Percentiles rank a stretch among this genome's conserved stretches.
These are phyloP conservation scores for Misgurnus anguillicaudatus DNA, from an alignment of 2,113 vertebrate genomes.

Conservation along the genomic window DNA sequence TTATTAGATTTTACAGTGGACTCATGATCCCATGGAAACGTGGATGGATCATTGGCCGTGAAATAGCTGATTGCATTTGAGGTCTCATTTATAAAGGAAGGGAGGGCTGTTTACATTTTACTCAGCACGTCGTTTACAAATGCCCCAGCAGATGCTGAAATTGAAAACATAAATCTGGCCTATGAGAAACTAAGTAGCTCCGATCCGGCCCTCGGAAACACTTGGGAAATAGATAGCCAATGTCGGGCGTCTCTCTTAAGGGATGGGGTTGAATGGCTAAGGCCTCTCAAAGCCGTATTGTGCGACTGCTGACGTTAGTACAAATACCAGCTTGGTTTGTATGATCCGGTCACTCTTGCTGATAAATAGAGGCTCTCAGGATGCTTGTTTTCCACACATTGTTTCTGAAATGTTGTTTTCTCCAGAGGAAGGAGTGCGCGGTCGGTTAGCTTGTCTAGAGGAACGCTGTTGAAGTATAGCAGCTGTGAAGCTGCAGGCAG, in stretches of 20 bases:
- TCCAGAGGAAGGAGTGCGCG: neutral
- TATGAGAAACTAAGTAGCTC: constrained; percentile 46
- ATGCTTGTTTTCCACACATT: constrained; percentile 55
- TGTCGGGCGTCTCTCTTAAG: constrained; percentile 32
- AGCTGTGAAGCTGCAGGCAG: too few species aligned
- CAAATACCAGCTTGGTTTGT: constrained; percentile 51
- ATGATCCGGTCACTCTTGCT: constrained; percentile 31
- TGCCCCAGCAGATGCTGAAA: constrained; percentile 38
- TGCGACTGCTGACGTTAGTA: constrained; percentile 17
- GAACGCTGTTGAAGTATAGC: too few species aligned
- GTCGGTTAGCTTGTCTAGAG: neutral
- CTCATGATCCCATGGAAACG: constrained; percentile 49
- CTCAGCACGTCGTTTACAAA: constrained; percentile 57
- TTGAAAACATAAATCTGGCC: constrained; percentile 62
- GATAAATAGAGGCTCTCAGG: neutral
- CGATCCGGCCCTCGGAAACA: constrained; percentile 23
- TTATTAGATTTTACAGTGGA: constrained; percentile 59
- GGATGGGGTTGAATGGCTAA: constrained; percentile 19
- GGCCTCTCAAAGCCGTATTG: constrained; percentile 9
- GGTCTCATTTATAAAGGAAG: constrained; percentile 61
- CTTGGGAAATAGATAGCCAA: constrained; percentile 10
- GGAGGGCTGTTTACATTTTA: constrained; percentile 63
- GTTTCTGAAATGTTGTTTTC: constrained; percentile 48
- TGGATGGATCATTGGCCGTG: constrained; percentile 50
- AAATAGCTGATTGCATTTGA: constrained; percentile 63